Evolutionary conservation across 2,888 invertebrate genomes (phyloP), one percentile per base, ranked within the genome.

Genomic region (Acronicta psi): DNA sequence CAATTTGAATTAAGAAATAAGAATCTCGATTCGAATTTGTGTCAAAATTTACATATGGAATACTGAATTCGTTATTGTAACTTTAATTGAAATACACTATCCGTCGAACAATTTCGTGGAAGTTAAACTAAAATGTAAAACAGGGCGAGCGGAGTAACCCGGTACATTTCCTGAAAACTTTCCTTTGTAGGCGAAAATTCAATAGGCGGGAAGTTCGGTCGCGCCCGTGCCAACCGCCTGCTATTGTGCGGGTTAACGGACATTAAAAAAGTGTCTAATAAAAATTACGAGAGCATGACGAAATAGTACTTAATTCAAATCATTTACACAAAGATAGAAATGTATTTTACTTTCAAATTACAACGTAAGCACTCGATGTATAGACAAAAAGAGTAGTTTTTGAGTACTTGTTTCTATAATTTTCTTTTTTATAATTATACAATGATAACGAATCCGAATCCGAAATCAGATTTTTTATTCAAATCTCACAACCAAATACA

Each of bases 131-230:
- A 88, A 89, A 87, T 88, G 84, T 86, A 83, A 85, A 85, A 85
- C 83, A 80, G 80, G 81, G 79, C 73, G 70, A 79, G 70, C 77
- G 75, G 75, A 80, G 86, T 88, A 88, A 88, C 89, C 87, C 85
- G 85, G 86, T 82, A 82, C 88, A 85, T 86, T 90, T 89, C 88
- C 91, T 89, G 89, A 89, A 90, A 91, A 91, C 87, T 91, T 92
- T 85, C 86, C 90, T 88, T 91, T 90, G 90, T 89, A 81, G 82
- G 87, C 87, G 88, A 87, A 89, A 89, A 89, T 89, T 91, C 89
- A 89, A 89, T 90, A 90, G 90, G 87, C 87, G 85, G 85, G 84
- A 86, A 89, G 88, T 89, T 87, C 80, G 79, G 77, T 77, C 79
- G 75, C 80, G 82, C 77, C 79, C 70, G 67, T 70, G 77, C 81